Evolutionary conservation across 2,113 vertebrate species (phyloP), one percentile per base, ranked within the genome.

Genomic region (Chroicocephalus ridibundus): DNA sequence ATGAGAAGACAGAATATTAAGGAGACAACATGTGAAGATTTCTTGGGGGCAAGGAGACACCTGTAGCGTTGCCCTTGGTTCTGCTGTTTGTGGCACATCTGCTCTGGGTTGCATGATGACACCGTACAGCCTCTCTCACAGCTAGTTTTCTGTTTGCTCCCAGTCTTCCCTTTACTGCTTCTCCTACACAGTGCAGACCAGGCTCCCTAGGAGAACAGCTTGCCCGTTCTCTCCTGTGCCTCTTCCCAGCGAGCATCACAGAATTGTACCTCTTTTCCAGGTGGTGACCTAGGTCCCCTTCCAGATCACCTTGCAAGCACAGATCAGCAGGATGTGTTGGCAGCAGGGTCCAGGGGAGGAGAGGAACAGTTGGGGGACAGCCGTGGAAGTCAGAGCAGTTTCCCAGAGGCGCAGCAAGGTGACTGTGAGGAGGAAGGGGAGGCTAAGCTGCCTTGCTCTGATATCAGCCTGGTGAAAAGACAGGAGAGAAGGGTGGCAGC

Each of bases 101-200:
- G 71, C 68, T 38, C 44, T 61, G 80, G 49, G 62, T 80, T 0
- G 0, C 32, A 4, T 12, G 26, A 32, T 13, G 34, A 60, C 3
- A 24, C 36, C 13, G 4, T 13, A 38, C 18, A 80, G n/a, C 62
- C 38, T 54, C 24, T 85, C 29, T 49, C 19, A 6, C 54, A 60
- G 49, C 58, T 88, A 32, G 34, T 51, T 44, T 88, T 81, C 49
- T 9, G 6, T 86, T 82, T 95, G n/a, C 31, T 76, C 58, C 54
- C 70, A 17, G 18, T 72, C 62, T 82, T 80, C 71, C 34, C 32
- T 79, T 82, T 60, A 19, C 25, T 77, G 46, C 34, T 82, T 87
- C 66, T 75, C 65, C 51, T 64, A 4, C 20, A 1, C 0, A 2
- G 44, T 76, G 79, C 85, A 80, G 51, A 68, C 18, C 42, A 76